Base-by-base conservation (phyloP, 2,888 invertebrate genomes). In the Diabrotica balteata region DNA sequence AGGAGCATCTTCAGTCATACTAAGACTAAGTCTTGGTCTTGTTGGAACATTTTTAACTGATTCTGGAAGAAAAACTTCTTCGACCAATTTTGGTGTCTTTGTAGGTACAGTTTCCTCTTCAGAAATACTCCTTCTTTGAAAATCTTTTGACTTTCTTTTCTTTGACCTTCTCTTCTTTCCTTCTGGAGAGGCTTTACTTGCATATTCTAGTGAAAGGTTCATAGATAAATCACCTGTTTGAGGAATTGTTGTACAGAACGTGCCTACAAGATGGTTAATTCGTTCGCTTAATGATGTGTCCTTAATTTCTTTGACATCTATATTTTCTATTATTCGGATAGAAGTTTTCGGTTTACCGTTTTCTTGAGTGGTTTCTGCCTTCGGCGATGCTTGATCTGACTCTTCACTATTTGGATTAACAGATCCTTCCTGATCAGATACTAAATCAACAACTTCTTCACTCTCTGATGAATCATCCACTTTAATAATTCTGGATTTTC, bases 311-410 rank as follows among this genome's bases (percentile, higher is more conserved):
- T 74, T 72, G 4, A 82, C 59, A 51, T 72, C 74, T 32, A 82
- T 76, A 66, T 79, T 79, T 72, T 82, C 82, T 58, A 80, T 78
- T 52, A 82, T 76, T 7, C 71, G 79, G n/a, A 82, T 75, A 7
- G 81, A 81, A n/a, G 80, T 77, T 67, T 63, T 75, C 64, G 70
- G 65, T 17, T 57, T 64, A 47, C 57, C 42, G 43, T 1, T 32
- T 45, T 17, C 43, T 53, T 43, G 22, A 59, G 3, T 32, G 50
- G 55, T 44, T 54, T 67, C 43, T 44, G n/a, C 17, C 11, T 63
- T 17, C 54, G 47, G 22, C 55, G 44, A n/a, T 52, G 55, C 17
- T 53, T 51, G 42, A n/a, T 22, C n/a, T 6, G 9, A 32, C 17
- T 42, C 10, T n/a, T 11, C 50, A 59, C 9, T 59, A 17, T 10